phyloP scores from a whole-genome alignment of 2,888 invertebrate genomes.

The Amiota communis region DNA sequence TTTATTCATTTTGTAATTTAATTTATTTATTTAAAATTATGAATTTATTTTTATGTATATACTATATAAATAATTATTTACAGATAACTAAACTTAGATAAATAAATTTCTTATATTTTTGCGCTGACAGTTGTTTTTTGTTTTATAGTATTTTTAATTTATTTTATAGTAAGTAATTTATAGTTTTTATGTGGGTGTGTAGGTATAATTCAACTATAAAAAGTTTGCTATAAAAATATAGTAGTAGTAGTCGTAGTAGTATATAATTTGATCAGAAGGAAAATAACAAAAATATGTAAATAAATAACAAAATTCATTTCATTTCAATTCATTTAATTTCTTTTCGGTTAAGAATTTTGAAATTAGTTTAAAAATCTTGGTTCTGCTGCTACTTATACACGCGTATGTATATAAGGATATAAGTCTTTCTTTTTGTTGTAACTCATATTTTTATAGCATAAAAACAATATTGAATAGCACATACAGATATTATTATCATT shows the following conservation, averaged over 20 bases:
- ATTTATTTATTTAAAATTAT: constrained; percentile 47
- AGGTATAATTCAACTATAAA: neutral
- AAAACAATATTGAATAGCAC: too few relatives aligned
- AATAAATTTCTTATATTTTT: constrained; percentile 3
- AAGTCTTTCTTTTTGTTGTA: neutral
- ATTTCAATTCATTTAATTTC: neutral
- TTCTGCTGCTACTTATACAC: neutral
- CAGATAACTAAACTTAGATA: constrained; percentile 58
- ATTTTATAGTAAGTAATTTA: constrained; percentile 28
- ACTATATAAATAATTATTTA: constrained; percentile 61
- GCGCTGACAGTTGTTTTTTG: constrained; percentile 21
- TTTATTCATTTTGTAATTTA: constrained; percentile 22
- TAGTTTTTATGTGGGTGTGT: constrained; percentile 18
- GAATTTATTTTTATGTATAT: constrained; percentile 35
- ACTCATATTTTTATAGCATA: constrained; percentile 4
- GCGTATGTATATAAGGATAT: too few relatives aligned
- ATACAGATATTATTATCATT: too few relatives aligned
- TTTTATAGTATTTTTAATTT: neutral
- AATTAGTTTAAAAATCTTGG: constrained; percentile 8
- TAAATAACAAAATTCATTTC: too few relatives aligned
- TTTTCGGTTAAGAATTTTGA: constrained; percentile 21
- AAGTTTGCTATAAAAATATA: constrained; percentile 28
- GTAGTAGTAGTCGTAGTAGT: constrained; percentile 31
- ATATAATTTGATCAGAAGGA: constrained; percentile 4
- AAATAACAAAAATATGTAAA: neutral